Evolutionary conservation across 2,113 vertebrate species (phyloP).

Genomic region (Lycocorax pyrrhopterus): DNA sequence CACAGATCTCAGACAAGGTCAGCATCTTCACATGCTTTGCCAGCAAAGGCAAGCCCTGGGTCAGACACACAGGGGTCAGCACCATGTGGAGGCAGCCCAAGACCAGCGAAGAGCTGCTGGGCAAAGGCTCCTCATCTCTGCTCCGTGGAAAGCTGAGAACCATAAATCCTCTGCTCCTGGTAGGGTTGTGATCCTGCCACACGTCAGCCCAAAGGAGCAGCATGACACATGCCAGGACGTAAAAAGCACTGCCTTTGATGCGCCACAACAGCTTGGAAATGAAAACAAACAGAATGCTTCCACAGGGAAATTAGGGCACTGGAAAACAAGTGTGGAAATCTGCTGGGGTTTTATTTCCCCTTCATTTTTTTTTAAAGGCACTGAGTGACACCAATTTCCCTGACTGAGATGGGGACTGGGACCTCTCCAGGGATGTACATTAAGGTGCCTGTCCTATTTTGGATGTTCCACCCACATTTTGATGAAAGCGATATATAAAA

Average conservation of each 20-base stretch:
- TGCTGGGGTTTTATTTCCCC: neutral
- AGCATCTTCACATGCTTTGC: neutral
- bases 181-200: neutral
- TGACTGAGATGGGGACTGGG: neutral
- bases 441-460: neutral
- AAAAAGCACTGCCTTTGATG: slow-evolving; percentile 35
- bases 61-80: neutral
- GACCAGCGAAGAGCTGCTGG: neutral
- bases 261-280: slow-evolving; percentile 16
- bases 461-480: neutral
- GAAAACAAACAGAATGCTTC: slow-evolving; percentile 39
- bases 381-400: neutral
- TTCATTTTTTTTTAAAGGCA: neutral
- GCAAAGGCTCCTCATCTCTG: neutral
- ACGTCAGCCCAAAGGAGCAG: neutral
- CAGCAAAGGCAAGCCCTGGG: neutral
- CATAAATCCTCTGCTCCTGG: neutral
- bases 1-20: neutral
- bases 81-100: neutral
- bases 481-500: neutral
- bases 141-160: rapidly evolving
- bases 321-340: neutral
- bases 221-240: neutral
- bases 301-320: slow-evolving; percentile 30
- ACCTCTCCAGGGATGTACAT: neutral